Base-by-base conservation (phyloP, 2,888 invertebrate genomes). In the Epiperipatus broadwayi region DNA sequence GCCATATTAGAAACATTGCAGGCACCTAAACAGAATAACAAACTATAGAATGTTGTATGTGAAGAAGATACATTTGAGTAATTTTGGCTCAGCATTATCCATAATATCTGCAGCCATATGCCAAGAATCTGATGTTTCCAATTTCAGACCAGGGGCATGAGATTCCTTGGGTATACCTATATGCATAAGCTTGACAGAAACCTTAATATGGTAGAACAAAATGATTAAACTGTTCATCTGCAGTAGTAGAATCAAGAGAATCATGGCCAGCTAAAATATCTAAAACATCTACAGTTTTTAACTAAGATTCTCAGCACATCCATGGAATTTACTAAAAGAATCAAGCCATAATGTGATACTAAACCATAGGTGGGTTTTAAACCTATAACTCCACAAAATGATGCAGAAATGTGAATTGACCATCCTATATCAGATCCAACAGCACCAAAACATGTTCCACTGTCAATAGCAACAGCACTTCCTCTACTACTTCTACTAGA, bases 1-100 rank as follows among this genome's bases (percentile, higher is more conserved):
- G 95, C 79, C 85, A 97, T 91, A 55, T 99, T 97, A 50, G 95
- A 95, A 0, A 93, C 85, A 65, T 97, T 95, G 55, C 84, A 84
- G 47, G 81, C 79, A 57, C 87, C 85, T 21, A 93, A 43, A 93
- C 77, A 2, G 84, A 78, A 58, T 97, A 97, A 46, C 89, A 91
- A 16, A 76, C 74, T 42, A 91, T 80, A 8, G 91, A 89, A 44
- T 75, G 73, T 40, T 76, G 73, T 0, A 89, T 87, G 52, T 93
- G 72, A 0, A 93, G 93, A 52, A 97, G 57, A 0, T 83, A 83
- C 1, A 93, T 76, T 50, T 66, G 51, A 47, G 61, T 64, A 0
- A 83, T 67, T 21, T 57, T 54, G 19, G 81, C 81, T 2, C 87
- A 46, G 70, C 72, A n/a, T n/a, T n/a, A 51, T 75, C 72, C 21